Conservation (phyloP, 2,113 vertebrate genomes). For the Aegotheles bennettii region DNA sequence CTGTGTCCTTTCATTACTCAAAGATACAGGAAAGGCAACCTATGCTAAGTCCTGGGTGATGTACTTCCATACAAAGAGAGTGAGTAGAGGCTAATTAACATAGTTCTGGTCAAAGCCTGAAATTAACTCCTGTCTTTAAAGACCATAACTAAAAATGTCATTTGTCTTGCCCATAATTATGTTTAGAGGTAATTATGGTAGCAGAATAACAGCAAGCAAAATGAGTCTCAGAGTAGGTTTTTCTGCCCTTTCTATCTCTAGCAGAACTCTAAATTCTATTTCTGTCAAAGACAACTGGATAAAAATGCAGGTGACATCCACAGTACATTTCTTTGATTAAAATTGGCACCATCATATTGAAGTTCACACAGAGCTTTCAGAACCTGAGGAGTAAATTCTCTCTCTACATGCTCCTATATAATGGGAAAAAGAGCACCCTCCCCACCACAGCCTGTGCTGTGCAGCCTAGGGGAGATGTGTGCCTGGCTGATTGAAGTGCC, state of each 20-base stretch:
- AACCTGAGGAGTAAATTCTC: not conserved
- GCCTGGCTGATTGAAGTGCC: not conserved
- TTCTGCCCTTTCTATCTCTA: not conserved
- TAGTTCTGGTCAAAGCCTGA: slow-evolving; percentile 71
- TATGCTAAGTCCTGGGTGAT: slow-evolving; percentile 58
- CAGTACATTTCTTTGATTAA: slow-evolving; percentile 49
- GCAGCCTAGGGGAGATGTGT: not conserved
- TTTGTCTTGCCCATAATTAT: slow-evolving; percentile 71
- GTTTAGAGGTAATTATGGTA: slow-evolving; percentile 69
- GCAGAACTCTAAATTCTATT: slow-evolving; percentile 35
- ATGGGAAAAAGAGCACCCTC: not conserved
- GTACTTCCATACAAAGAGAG: slow-evolving; percentile 43
- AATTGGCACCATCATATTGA: not conserved
- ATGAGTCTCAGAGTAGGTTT: not conserved
- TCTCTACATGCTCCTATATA: not conserved
- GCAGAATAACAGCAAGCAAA: slow-evolving; percentile 45
- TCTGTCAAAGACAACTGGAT: slow-evolving; percentile 35
- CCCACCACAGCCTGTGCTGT: not conserved
- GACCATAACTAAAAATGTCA: slow-evolving; percentile 60
- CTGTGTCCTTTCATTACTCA: slow-evolving; percentile 76
- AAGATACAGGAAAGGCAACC: slow-evolving; percentile 55
- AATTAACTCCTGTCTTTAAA: slow-evolving; percentile 75
- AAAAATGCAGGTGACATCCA: slow-evolving; percentile 53
- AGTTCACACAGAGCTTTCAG: not conserved
- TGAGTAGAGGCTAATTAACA: slow-evolving; percentile 72